Evolutionary conservation across 2,888 invertebrate species (phyloP), one percentile per base, ranked within the genome.

Genomic region (Oscheius sp.): DNA sequence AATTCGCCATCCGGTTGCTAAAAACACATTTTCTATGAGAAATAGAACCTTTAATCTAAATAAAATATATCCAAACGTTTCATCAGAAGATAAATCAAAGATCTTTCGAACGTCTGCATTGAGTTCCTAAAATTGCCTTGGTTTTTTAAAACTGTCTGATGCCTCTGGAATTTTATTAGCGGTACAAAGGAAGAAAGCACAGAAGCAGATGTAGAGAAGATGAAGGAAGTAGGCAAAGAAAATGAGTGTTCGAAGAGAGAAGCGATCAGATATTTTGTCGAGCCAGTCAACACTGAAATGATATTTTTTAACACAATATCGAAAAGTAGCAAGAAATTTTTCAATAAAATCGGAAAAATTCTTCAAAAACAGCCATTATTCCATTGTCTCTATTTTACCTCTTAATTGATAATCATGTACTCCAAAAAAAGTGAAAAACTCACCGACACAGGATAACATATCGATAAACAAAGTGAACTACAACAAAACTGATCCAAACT

Each of bases 401-500:
- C 36, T 8, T 36, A 36, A 36, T 36, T 36, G 8, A 8, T 36
- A 14, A 36, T 14, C 36, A 14, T 36, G 36, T 8, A 14, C 36
- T 41, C 20, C 12, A 41, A 9, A 50, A 26, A 22, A 50, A 47
- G 5, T 5, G 5, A 12, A 41, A 41, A 26, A 50, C 28, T 26
- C 1, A 33, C 54, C 33, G 32, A 24, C 54, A 54, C 4, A 54
- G 54, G 2, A 36, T 33, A n/a, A 54, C 33, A 24, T 33, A 54
- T 54, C 54, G 14, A 12, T 54, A 54, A 22, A 54, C 33, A 33
- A 54, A 54, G 20, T 54, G 54, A 5, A 54, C 54, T 1, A 54
- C 54, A 4, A 54, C 54, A 3, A 54, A 36, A 33, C 33, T 33
- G 20, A 54, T 54, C 54, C 54, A 54, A 54, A 54, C 36, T 20